A percentile compares a stretch with the other conserved stretches of the same genome.
phyloP scores from a whole-genome alignment of 2,113 vertebrate species.

The Terrapene triunguis region DNA sequence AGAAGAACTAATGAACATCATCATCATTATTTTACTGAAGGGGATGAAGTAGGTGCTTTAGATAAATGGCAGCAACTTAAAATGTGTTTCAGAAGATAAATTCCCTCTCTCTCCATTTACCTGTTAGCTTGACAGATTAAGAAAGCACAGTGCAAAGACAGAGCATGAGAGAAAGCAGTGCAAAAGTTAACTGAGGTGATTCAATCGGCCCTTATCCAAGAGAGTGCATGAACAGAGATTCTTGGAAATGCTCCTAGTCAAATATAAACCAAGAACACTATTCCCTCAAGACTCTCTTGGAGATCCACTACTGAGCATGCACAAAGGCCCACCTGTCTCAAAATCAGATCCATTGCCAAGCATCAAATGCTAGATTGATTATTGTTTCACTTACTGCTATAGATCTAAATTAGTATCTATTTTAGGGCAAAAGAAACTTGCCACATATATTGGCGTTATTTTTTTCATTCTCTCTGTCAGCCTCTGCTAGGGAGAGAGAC shows the following conservation, averaged over 20 bases:
- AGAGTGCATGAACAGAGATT: constrained; percentile 17
- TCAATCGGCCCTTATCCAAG: constrained; percentile 54
- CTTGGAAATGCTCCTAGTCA: constrained; percentile 63
- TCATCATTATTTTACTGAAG: constrained; percentile 69
- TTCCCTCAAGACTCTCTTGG: constrained; percentile 12
- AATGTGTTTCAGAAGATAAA: constrained; percentile 73
- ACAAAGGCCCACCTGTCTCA: constrained; percentile 21
- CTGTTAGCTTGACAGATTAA: constrained; percentile 72
- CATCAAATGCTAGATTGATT: background rate
- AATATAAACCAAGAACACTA: constrained; percentile 28
- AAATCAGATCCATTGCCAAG: background rate
- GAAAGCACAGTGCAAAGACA: constrained; percentile 59
- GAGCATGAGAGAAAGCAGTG: constrained; percentile 48
- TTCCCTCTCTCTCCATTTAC: constrained; percentile 69
- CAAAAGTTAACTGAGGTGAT: constrained; percentile 68
- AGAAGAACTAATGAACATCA: constrained; percentile 71
- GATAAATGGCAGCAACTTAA: constrained; percentile 70
- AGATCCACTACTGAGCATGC: constrained; percentile 2
- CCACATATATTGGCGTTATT: fast-evolving
- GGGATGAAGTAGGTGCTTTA: constrained; percentile 69
- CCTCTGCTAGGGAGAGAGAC: background rate
- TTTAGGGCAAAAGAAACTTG: background rate
- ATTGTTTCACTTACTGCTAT: background rate
- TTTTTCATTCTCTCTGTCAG: background rate
- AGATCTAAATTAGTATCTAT: background rate